Base-by-base conservation (phyloP, 2,888 invertebrate genomes). In the Lepidochrysops patricia region DNA sequence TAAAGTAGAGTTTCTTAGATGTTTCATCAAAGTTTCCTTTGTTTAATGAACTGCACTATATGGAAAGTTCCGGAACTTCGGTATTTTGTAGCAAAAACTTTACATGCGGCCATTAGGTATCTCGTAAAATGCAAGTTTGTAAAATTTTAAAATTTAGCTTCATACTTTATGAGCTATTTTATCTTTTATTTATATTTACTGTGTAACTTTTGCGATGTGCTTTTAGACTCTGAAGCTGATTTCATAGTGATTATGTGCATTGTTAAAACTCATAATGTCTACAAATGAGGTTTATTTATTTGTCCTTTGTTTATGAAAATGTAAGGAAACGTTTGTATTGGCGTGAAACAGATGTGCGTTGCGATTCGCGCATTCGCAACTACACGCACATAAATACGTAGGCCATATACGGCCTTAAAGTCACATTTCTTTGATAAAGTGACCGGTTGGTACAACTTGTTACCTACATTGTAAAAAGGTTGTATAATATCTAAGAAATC, bases 11-110 rank as follows among this genome's bases (percentile, higher is more conserved):
- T 54, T 54, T 29, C 32, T 32, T 23, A 19, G 54, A 52, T 52
- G 52, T 54, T 54, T 54, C 29, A 37, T 27, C 34, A 60, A 62
- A 63, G 58, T 63, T 64, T 74, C 73, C 71, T 65, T 67, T 70
- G 69, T 73, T 62, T 77, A 77, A 77, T 79, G 73, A 78, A 74
- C 72, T 75, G 71, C 70, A 71, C 67, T 58, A 72, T 71, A 70
- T 67, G 64, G 37, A 67, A 71, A 70, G 70, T 72, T 64, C 59
- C 58, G 58, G 68, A 73, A 72, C 72, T 71, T 68, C 66, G 64
- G 69, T 69, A 70, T 68, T 69, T 63, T 69, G 68, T 66, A 66
- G 50, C 48, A 62, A 62, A 63, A 63, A 64, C 62, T 60, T 57
- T 48, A 43, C 62, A 60, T 61, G 54, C 58, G 61, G 56, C 63